phyloP scores from a whole-genome alignment of 2,113 vertebrate genomes.

The Oreochromis tanganicae region DNA sequence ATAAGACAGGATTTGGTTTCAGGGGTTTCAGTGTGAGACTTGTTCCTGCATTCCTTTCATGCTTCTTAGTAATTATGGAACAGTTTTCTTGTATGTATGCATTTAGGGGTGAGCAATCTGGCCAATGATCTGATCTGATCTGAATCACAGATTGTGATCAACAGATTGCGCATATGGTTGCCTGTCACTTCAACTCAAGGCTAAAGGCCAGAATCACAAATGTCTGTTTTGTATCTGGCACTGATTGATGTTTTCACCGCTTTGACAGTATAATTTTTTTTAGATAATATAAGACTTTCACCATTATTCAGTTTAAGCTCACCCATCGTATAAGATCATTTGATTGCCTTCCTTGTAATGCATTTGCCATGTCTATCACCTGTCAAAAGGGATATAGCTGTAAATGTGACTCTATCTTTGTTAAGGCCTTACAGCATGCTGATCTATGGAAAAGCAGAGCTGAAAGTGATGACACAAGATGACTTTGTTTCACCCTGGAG shows the following conservation, averaged over 20 bases:
- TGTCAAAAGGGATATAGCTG: constrained; percentile 20
- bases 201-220: background rate
- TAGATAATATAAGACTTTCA: background rate
- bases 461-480: constrained; percentile 56
- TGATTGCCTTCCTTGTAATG: background rate
- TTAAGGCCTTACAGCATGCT: background rate
- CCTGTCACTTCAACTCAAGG: background rate
- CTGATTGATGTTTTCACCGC: background rate
- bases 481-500: constrained; percentile 44
- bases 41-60: background rate
- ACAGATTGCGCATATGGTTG: background rate
- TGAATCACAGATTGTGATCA: background rate
- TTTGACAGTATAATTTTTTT: background rate
- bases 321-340: background rate
- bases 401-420: background rate
- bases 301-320: background rate
- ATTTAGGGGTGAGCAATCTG: background rate
- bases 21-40: constrained; percentile 1
- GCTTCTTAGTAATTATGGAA: background rate
- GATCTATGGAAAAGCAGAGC: background rate
- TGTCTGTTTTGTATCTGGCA: background rate
- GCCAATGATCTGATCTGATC: background rate
- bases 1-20: background rate
- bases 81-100: background rate
- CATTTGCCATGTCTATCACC: background rate